Evolutionary conservation across 2,888 invertebrate genomes (phyloP), one percentile per base, ranked within the genome.

Genomic region (Venustoraphidia nigricollis): DNA sequence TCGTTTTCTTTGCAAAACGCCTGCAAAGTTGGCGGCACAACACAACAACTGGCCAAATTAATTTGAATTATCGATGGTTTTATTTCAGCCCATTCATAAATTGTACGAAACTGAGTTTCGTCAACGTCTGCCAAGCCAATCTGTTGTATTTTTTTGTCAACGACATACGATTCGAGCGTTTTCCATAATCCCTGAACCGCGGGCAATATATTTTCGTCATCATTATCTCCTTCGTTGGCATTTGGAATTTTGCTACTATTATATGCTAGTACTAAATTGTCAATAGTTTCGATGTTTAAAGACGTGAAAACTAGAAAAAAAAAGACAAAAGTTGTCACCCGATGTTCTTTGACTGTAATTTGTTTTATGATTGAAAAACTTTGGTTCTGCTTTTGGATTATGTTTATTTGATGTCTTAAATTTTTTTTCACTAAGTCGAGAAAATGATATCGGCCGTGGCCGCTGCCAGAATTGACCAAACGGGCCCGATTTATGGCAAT

Each of bases 61-160:
- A 96, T 91, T 71, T 96, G 95, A 48, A 93, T 85, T 49, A 92
- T 90, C 52, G 79, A 75, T 3, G 95, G 95, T 60, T 87, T 84
- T 10, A 90, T 75, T 63, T 72, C 72, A 1, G 89, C 83, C 76
- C 81, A 81, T 42, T 77, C 75, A 66, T 88, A 82, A 1, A 95
- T 68, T 48, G 80, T 72, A 35, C 82, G 76, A 38, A 96, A 81
- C 13, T 82, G 77, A 0, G 77, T 76, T 34, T 87, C 86, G 55
- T 91, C 90, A n/a, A 94, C 75, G 66, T 95, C 94, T 2, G 92
- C 86, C 37, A 94, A 77, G 36, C 95, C 95, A 34, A 93, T 70
- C 57, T 84, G 82, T 11, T 73, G 70, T 5, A 82, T 59, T 58
- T 89, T 77, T 67, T 75, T 77, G 13, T 36, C 13, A 37, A 10